phyloP scores from a whole-genome alignment of 1,140 invertebrate species.

The Kradibia gibbosae region DNA sequence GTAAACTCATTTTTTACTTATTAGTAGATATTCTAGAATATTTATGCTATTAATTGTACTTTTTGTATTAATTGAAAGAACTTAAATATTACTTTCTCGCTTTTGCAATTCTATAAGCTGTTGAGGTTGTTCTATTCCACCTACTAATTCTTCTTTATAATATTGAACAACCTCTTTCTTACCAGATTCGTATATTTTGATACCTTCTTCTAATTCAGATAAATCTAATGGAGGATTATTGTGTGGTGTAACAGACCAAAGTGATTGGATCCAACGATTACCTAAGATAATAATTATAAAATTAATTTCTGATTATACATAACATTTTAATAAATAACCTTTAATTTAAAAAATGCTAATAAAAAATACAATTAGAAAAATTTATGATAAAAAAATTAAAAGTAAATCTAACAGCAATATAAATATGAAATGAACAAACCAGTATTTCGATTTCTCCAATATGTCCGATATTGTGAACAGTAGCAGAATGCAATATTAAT shows the following conservation, averaged over 20 bases:
- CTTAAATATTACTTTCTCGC: constrained; percentile 86
- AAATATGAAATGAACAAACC: constrained; percentile 72
- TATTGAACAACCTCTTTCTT: constrained; percentile 59
- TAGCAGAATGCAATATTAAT: constrained; percentile 85
- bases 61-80: constrained; percentile 52
- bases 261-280: constrained; percentile 86
- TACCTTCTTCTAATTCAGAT: constrained; percentile 77
- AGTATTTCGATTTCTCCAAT: constrained; percentile 88
- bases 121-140: constrained; percentile 62
- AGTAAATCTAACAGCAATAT: background rate
- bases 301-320: background rate
- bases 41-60: background rate
- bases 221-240: constrained; percentile 87
- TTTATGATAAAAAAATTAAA: background rate
- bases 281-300: constrained; percentile 70
- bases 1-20: constrained; percentile 75
- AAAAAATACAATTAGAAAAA: background rate
- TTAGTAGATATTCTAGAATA: constrained; percentile 6
- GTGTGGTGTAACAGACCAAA: constrained; percentile 87
- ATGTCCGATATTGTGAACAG: constrained; percentile 83
- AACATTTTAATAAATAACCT: no score
- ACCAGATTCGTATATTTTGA: constrained; percentile 57
- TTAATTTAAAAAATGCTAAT: no score
- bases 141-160: constrained; percentile 59
- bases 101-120: constrained; percentile 85